A percentile compares a stretch with the other conserved stretches of the same genome.
Conservation (phyloP, 1,140 invertebrate species). For the Acromyrmex charruanus region DNA sequence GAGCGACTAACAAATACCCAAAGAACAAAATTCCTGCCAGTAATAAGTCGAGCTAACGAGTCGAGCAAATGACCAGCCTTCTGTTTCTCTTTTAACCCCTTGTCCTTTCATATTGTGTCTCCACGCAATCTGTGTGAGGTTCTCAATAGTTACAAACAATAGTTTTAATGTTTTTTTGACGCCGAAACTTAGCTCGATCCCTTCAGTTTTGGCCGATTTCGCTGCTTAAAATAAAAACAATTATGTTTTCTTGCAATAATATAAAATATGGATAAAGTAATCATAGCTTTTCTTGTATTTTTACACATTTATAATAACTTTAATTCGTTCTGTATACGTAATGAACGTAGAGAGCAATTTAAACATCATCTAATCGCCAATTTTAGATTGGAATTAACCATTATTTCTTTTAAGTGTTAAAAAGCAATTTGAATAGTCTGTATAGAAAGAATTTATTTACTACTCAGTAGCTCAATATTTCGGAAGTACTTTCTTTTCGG, state of each 20-base stretch:
- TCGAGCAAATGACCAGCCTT: conserved; percentile 65
- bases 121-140: conserved; percentile 72
- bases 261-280: not conserved
- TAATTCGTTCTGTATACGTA: not conserved
- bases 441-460: not conserved
- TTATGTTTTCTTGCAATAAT: not conserved
- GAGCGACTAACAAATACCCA: conserved; percentile 46
- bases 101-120: conserved; percentile 45
- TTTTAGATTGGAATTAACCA: not conserved
- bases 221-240: not conserved
- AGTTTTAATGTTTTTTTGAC: conserved; percentile 69
- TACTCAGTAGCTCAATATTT: conserved; percentile 15
- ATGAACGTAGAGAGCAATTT: conserved; percentile 25
- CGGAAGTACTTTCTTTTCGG: conserved; percentile 3
- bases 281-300: not conserved
- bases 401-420: conserved; percentile 4
- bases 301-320: not conserved
- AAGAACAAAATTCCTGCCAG: conserved; percentile 58
- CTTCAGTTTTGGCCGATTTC: conserved; percentile 51
- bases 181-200: conserved; percentile 59
- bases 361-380: not conserved
- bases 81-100: conserved; percentile 28
- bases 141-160: conserved; percentile 68
- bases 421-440: not conserved
- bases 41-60: conserved; percentile 71